Percentiles rank a stretch among this genome's conserved stretches.
phyloP scores from a whole-genome alignment of 1,140 invertebrate genomes.

The Lutraria rhynchaena region DNA sequence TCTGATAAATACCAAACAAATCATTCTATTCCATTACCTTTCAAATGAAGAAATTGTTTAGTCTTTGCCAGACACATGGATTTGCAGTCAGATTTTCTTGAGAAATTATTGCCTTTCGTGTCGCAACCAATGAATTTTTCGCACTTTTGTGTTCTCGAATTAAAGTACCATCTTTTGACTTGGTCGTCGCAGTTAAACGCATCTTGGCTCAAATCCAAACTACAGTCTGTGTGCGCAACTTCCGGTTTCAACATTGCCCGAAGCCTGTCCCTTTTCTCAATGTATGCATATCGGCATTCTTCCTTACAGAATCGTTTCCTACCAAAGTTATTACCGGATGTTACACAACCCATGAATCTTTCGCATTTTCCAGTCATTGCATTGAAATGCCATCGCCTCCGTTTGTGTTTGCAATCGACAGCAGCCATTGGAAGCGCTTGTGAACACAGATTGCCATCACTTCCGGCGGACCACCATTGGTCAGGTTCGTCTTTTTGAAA shows the following conservation, averaged over 20 bases:
- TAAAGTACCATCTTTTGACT: conserved; percentile 64
- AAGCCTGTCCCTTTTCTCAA: background rate
- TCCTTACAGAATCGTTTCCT: conserved; percentile 62
- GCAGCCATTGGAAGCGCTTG: conserved; percentile 48
- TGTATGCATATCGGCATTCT: conserved; percentile 46
- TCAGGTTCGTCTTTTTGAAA: conserved; percentile 27
- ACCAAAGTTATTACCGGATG: conserved; percentile 64
- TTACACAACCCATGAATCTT: conserved; percentile 63
- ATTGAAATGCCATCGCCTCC: conserved; percentile 65
- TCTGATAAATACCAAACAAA: background rate
- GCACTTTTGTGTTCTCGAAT: conserved; percentile 59
- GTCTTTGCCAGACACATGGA: conserved; percentile 41
- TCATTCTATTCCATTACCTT: background rate
- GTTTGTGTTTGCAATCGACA: conserved; percentile 53
- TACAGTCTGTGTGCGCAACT: conserved; percentile 17
- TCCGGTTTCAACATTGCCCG: background rate
- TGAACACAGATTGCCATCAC: conserved; percentile 37
- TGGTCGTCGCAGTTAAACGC: conserved; percentile 51
- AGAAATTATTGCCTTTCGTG: conserved; percentile 63
- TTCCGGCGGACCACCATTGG: conserved; percentile 1
- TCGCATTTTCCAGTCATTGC: conserved; percentile 62
- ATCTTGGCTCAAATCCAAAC: conserved; percentile 22
- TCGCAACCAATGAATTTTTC: conserved; percentile 61
- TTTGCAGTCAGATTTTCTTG: conserved; percentile 61
- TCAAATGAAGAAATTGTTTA: conserved; percentile 17